A percentile compares a stretch with the other conserved stretches of the same genome.
phyloP scores from a whole-genome alignment of 2,888 invertebrate genomes.

The Acleris emargana region DNA sequence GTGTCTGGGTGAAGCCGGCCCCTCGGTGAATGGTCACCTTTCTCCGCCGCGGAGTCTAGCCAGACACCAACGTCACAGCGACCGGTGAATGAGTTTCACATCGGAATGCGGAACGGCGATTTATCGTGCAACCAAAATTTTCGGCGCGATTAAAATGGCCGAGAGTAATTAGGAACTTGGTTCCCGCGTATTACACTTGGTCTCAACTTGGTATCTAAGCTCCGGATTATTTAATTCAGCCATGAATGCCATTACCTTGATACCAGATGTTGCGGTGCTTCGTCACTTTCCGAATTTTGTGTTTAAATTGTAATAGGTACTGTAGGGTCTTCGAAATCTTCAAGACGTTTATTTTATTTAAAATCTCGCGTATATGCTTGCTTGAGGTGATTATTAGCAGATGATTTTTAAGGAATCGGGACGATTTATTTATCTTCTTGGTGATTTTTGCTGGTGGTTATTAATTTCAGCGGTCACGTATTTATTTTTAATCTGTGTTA shows the following conservation, averaged over 20 bases:
- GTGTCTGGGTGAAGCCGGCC: slow-evolving; percentile 63
- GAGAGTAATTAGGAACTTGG: slow-evolving; percentile 62
- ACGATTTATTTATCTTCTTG: too few relatives aligned
- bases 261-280: slow-evolving; percentile 26
- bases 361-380: too few relatives aligned
- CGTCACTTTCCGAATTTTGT: slow-evolving; percentile 25
- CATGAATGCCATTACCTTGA: slow-evolving; percentile 30
- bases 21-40: slow-evolving; percentile 81
- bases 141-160: slow-evolving; percentile 64
- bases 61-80: slow-evolving; percentile 58
- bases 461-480: too few relatives aligned
- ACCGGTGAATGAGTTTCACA: slow-evolving; percentile 79
- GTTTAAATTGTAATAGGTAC: neutral
- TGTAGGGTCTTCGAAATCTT: neutral
- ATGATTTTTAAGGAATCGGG: neutral
- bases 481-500: too few relatives aligned
- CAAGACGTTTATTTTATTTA: too few relatives aligned
- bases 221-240: slow-evolving; percentile 30
- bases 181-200: slow-evolving; percentile 41
- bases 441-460: too few relatives aligned
- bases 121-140: slow-evolving; percentile 66
- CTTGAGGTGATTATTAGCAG: neutral
- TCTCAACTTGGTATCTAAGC: slow-evolving; percentile 36
- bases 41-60: slow-evolving; percentile 82
- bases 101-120: slow-evolving; percentile 80